Base-by-base conservation (phyloP, 2,797 vertebrate species). In the Zonotrichia albicollis region DNA sequence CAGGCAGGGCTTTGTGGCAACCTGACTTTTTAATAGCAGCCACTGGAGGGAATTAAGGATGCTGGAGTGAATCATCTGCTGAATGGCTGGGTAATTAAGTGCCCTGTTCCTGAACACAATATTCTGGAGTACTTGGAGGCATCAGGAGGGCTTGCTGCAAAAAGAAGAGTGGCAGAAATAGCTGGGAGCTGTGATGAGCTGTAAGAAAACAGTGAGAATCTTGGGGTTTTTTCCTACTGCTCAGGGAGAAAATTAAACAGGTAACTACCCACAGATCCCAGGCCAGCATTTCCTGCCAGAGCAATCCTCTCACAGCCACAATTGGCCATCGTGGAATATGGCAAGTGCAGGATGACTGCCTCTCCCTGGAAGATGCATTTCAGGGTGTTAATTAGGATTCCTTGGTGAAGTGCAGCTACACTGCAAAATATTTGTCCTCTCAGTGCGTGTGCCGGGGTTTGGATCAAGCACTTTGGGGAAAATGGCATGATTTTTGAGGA, bases 31-130 rank as follows among this genome's bases (percentile, higher is more conserved):
- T 53, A 64, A 45, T 1, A 62, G 71, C 72, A 88, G 77, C 67
- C 36, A 30, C 78, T 74, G 67, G 26, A 19, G 34, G 82, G 70
- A 74, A 43, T 75, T 78, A 57, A 60, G 73, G 58, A 78, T 70
- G 51, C n/a, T 83, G 16, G 66, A 68, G 21, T 76, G 64, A 77
- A 54, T 75, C 8, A 45, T n/a, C 65, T 78, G 10, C 22, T 72
- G 66, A 57, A 87, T 78, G 72, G 53, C 45, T 87, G 72, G 42
- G 61, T 89, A 87, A 93, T 88, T 74, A 77, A 84, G 15, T 23
- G 7, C 23, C 34, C 43, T 36, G 84, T 5, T 75, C 38, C 62
- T 53, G 42, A 83, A 11, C 65, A 71, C 46, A 77, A 7, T 43
- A 14, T 84, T 89, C 81, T 42, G 71, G 72, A 73, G 81, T 67